These are phyloP conservation scores for Heterohyrax brucei DNA, from an alignment of 2,797 vertebrate genomes.

Conservation along the genomic window DNA sequence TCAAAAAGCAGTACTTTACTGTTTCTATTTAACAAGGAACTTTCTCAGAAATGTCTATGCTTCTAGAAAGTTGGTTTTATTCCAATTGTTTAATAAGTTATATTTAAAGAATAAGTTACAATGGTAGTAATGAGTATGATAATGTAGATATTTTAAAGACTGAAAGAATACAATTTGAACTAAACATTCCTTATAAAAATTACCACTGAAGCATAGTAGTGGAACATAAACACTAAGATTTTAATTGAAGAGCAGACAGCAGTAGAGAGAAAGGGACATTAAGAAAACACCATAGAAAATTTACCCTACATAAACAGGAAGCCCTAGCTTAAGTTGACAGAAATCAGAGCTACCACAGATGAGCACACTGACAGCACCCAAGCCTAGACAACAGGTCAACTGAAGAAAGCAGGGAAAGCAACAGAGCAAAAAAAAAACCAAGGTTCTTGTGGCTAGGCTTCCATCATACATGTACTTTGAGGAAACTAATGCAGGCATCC, in stretches of 20 bases:
- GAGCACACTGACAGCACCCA: background rate
- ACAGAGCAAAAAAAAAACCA: background rate
- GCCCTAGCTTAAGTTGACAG: conserved; percentile 33
- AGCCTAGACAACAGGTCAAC: background rate
- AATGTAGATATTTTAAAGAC: conserved; percentile 44
- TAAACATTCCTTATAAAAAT: conserved; percentile 64
- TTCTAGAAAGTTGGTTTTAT: conserved; percentile 52
- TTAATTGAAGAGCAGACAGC: conserved; percentile 38
- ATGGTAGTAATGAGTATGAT: conserved; percentile 14
- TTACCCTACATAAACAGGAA: background rate
- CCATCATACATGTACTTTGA: conserved; percentile 35
- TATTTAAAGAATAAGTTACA: conserved; percentile 61
- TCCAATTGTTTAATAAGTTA: conserved; percentile 54
- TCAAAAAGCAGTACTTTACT: conserved; percentile 4
- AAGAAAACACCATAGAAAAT: conserved; percentile 59
- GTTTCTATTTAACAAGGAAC: conserved; percentile 68
- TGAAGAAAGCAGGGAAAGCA: background rate
- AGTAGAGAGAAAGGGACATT: conserved; percentile 36
- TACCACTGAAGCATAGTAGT: background rate
- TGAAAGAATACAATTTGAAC: conserved; percentile 67
- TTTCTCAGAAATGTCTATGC: conserved; percentile 13
- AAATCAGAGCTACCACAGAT: conserved; percentile 37
- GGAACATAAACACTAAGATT: conserved; percentile 52
- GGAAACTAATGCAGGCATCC: conserved; percentile 15
- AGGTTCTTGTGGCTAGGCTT: conserved; percentile 5